phyloP scores from a whole-genome alignment of 1,140 invertebrate genomes.

The Eufriesea mexicana region DNA sequence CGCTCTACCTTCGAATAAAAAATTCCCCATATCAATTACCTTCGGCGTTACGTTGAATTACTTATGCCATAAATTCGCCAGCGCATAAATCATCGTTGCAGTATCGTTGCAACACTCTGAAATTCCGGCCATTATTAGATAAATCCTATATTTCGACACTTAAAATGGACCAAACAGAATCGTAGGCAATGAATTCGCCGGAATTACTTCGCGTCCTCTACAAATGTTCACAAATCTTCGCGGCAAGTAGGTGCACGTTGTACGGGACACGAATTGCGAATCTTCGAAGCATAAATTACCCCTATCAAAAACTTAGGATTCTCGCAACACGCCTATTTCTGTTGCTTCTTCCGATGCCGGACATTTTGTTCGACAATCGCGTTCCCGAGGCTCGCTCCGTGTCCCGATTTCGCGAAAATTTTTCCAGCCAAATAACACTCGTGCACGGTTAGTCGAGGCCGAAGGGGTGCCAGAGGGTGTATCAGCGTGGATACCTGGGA shows the following conservation, averaged over 20 bases:
- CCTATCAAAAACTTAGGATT: not conserved
- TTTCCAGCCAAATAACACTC: not conserved
- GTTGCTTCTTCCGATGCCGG: too few species aligned
- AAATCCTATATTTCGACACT: not conserved
- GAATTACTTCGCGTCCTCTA: not conserved
- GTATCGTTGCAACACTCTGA: not conserved
- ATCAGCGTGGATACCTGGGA: not conserved
- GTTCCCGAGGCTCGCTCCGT: not conserved
- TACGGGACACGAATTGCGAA: not conserved
- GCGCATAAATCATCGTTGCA: not conserved
- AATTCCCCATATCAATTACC: not conserved
- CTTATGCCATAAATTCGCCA: not conserved
- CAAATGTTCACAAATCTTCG: conserved; percentile 1
- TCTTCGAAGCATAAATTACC: not conserved
- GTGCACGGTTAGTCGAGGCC: not conserved
- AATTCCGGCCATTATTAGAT: not conserved
- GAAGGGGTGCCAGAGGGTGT: too few species aligned
- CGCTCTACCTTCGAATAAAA: too few species aligned
- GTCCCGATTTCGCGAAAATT: not conserved
- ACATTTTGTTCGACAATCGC: too few species aligned
- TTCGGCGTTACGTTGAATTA: not conserved
- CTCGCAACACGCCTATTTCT: not conserved
- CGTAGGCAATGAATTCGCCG: not conserved
- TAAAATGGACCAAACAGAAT: not conserved
- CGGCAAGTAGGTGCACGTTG: not conserved